These are phyloP conservation scores for Tethya wilhelma DNA, from an alignment of 37 sponge, comb jelly and placozoan genomes.

Conservation along the genomic window DNA sequence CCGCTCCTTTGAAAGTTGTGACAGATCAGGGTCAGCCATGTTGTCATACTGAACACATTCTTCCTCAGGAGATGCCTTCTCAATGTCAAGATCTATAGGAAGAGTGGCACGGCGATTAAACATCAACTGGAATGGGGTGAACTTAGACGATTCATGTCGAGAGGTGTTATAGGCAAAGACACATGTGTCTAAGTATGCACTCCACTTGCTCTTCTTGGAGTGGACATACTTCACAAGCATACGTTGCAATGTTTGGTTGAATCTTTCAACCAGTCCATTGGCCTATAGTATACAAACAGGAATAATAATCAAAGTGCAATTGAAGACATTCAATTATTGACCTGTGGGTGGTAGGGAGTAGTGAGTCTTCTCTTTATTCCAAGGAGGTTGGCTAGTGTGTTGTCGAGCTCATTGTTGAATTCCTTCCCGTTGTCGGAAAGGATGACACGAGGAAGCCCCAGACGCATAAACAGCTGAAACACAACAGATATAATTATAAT, in stretches of 20 bases:
- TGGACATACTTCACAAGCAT: constrained; percentile 72
- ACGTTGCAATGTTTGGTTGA: constrained; percentile 68
- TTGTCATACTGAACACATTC: neutral
- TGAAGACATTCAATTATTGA: constrained; percentile 5
- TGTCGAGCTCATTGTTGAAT: constrained; percentile 59
- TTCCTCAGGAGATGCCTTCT: constrained; percentile 26
- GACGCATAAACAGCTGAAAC: constrained; percentile 62
- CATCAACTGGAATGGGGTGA: constrained; percentile 80
- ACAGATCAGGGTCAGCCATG: constrained; percentile 5
- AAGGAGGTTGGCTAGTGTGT: constrained; percentile 12
- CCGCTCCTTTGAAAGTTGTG: neutral
- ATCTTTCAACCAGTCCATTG: constrained; percentile 79
- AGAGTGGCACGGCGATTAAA: constrained; percentile 59
- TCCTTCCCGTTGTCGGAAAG: constrained; percentile 62
- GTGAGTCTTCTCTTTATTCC: constrained; percentile 48
- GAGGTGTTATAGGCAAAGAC: constrained; percentile 83
- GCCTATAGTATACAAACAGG: constrained; percentile 19
- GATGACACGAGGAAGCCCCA: constrained; percentile 59
- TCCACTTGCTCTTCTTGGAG: constrained; percentile 50
- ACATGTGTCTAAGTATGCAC: constrained; percentile 57
- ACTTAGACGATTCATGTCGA: constrained; percentile 67
- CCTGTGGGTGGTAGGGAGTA: constrained; percentile 76
- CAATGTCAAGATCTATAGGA: constrained; percentile 61
- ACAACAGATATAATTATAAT: constrained; percentile 4
- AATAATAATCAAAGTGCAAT: neutral